Conservation (phyloP, 2,113 vertebrate species). For the Melanostigma gelatinosum region DNA sequence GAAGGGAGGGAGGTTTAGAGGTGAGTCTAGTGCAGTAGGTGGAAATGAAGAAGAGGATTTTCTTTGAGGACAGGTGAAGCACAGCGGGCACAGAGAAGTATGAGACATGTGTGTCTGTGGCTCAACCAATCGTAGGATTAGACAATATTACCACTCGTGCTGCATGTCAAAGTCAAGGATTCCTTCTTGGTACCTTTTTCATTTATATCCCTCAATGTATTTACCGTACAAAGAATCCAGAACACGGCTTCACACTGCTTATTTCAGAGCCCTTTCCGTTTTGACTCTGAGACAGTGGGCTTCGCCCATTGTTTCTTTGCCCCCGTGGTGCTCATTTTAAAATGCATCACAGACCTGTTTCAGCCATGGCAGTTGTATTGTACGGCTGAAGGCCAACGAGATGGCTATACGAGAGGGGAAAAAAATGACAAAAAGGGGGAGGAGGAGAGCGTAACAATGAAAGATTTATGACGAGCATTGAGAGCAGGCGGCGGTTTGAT, state of each 20-base stretch:
- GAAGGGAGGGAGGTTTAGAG: background rate
- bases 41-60: constrained; percentile 39
- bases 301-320: constrained; percentile 44
- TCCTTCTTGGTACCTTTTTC: background rate
- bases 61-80: constrained; percentile 34
- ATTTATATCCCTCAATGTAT: constrained; percentile 33
- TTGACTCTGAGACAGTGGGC: constrained; percentile 36
- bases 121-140: constrained; percentile 32
- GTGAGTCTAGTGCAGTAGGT: constrained; percentile 16
- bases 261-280: constrained; percentile 47
- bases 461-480: constrained; percentile 78
- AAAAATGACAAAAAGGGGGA: constrained; percentile 36
- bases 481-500: constrained; percentile 71
- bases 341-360: constrained; percentile 50
- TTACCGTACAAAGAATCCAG: constrained; percentile 20
- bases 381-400: constrained; percentile 46
- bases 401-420: constrained; percentile 31
- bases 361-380: constrained; percentile 20
- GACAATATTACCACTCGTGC: constrained; percentile 37
- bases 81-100: constrained; percentile 15
- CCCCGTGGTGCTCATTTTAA: constrained; percentile 44
- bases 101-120: background rate
- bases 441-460: constrained; percentile 73
- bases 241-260: constrained; percentile 9
- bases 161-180: constrained; percentile 48